Percentiles rank a stretch among this genome's conserved stretches.
phyloP scores from a whole-genome alignment of 1,140 invertebrate genomes.

The Dinoponera quadriceps region DNA sequence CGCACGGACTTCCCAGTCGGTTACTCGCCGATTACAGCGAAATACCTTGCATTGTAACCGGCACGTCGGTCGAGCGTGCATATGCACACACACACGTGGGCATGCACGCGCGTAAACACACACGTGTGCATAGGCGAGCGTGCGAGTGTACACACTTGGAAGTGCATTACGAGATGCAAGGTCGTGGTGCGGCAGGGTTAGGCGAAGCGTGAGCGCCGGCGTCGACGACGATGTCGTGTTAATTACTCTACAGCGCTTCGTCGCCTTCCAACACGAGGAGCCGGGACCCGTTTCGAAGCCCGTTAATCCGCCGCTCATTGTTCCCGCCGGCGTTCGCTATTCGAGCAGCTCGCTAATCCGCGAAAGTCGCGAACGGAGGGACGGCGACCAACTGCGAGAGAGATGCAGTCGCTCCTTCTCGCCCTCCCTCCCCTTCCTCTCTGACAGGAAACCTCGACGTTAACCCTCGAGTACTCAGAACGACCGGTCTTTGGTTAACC shows the following conservation, averaged over 20 bases:
- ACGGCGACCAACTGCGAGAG: slow-evolving; percentile 20
- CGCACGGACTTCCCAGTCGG: slow-evolving; percentile 17
- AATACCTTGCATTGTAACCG: slow-evolving; percentile 20
- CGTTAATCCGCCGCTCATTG: slow-evolving; percentile 60
- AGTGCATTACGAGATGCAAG: slow-evolving; percentile 9
- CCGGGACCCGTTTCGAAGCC: slow-evolving; percentile 31
- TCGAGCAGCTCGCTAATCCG: slow-evolving; percentile 53
- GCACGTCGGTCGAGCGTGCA: neutral
- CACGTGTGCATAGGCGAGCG: no score
- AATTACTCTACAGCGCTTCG: slow-evolving; percentile 56
- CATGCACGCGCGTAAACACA: neutral
- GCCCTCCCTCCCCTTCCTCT: no score
- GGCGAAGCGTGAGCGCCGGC: slow-evolving; percentile 2
- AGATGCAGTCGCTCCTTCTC: neutral
- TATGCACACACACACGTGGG: no score
- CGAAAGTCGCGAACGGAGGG: slow-evolving; percentile 57
- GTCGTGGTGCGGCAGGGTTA: neutral
- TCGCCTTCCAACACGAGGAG: slow-evolving; percentile 51
- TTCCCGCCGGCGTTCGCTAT: slow-evolving; percentile 31
- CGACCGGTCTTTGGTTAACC: slow-evolving; percentile 28
- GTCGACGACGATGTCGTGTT: slow-evolving; percentile 48
- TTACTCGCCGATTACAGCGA: slow-evolving; percentile 18
- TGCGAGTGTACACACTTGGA: neutral
- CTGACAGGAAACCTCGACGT: slow-evolving; percentile 1
- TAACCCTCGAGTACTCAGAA: slow-evolving; percentile 30